Conservation (phyloP, 2,113 vertebrate species). For the Hippocampus zosterae region DNA sequence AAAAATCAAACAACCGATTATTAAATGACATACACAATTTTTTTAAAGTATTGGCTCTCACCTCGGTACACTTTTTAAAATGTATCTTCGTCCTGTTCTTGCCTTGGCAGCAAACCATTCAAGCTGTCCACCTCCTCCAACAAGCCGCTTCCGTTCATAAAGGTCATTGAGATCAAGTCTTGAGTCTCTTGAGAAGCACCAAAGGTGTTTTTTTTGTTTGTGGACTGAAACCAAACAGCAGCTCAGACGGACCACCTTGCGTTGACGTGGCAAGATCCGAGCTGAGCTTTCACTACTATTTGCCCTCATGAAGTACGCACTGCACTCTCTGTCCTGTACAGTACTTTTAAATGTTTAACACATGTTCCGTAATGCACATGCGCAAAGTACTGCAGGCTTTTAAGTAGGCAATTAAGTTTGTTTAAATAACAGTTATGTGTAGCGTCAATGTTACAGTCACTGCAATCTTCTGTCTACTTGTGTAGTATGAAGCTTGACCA, state of each 20-base stretch:
- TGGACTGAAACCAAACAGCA: slow-evolving; percentile 32
- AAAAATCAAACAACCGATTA: no score
- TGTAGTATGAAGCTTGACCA: slow-evolving; percentile 5
- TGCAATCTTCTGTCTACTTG: slow-evolving; percentile 6
- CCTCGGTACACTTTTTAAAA: background rate
- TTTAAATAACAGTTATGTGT: slow-evolving; percentile 15
- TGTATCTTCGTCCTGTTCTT: slow-evolving; percentile 5
- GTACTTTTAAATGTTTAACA: background rate
- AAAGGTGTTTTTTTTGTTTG: background rate
- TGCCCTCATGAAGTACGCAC: slow-evolving; percentile 24
- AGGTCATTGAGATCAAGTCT: slow-evolving; percentile 85
- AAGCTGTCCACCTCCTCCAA: slow-evolving; percentile 69
- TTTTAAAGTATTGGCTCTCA: no score
- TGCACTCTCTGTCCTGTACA: slow-evolving; percentile 18
- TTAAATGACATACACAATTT: no score
- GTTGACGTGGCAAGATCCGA: background rate
- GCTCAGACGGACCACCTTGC: background rate
- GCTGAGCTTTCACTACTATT: background rate
- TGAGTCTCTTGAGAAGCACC: slow-evolving; percentile 41
- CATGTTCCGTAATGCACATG: background rate
- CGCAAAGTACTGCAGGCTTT: slow-evolving; percentile 15
- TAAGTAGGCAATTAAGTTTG: background rate
- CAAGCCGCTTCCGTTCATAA: slow-evolving; percentile 85
- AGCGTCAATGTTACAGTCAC: slow-evolving; percentile 19
- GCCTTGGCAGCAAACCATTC: slow-evolving; percentile 70